A percentile compares a stretch with the other conserved stretches of the same genome.
Conservation (phyloP, 2,888 invertebrate species). For the Parelbella ahira region DNA sequence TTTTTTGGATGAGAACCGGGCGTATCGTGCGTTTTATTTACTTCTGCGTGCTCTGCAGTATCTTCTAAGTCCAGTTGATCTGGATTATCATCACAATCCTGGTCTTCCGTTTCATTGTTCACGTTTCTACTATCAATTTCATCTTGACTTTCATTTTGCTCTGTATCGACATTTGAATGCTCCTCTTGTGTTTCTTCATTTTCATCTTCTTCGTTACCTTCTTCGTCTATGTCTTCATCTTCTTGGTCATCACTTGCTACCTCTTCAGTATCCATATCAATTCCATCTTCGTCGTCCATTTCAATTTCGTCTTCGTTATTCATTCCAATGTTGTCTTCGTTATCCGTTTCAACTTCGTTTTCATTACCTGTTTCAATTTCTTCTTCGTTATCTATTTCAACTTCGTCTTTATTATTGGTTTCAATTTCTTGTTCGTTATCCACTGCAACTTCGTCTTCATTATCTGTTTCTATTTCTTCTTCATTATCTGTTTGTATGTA, state of each 20-base stretch:
- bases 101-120: not conserved
- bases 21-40: constrained; percentile 44
- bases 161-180: constrained; percentile 17
- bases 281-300: too few relatives aligned
- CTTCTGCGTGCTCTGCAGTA: constrained; percentile 27
- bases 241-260: constrained; percentile 20
- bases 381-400: constrained; percentile 21
- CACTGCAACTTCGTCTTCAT: constrained; percentile 15
- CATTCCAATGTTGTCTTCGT: not conserved
- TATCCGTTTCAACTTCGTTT: constrained; percentile 19
- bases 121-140: constrained; percentile 1
- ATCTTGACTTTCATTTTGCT: constrained; percentile 27
- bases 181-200: constrained; percentile 26
- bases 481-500: not conserved
- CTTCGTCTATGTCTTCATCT: constrained; percentile 25
- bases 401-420: not conserved
- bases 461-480: constrained; percentile 9
- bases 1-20: constrained; percentile 45
- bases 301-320: not conserved
- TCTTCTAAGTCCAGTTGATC: constrained; percentile 1
- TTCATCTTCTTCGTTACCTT: constrained; percentile 29
- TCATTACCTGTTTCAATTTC: constrained; percentile 22
- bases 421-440: constrained; percentile 1
- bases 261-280: constrained; percentile 25
- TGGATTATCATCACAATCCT: constrained; percentile 1